Conservation (phyloP, 1,140 invertebrate genomes). For the Lethrus apterus region DNA sequence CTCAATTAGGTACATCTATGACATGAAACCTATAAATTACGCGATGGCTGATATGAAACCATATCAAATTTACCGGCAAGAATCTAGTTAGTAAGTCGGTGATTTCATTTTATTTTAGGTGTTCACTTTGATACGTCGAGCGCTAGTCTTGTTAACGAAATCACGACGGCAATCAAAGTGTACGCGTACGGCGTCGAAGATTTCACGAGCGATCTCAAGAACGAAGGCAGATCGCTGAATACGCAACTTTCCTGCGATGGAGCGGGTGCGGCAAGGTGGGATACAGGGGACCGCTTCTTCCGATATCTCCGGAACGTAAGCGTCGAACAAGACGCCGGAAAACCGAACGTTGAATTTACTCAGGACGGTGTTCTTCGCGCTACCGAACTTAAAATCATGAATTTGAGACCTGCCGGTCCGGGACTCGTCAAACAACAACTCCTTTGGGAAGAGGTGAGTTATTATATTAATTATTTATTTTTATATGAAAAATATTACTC, state of each 20-base stretch:
- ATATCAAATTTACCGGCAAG: too few relatives aligned
- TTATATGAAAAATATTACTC: too few relatives aligned
- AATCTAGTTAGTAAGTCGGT: too few relatives aligned
- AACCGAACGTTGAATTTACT: conserved; percentile 79
- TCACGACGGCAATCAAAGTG: conserved; percentile 82
- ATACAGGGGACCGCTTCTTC: conserved; percentile 64
- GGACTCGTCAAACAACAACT: conserved; percentile 68
- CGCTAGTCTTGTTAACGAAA: too few relatives aligned
- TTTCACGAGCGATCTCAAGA: conserved; percentile 67
- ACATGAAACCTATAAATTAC: too few relatives aligned
- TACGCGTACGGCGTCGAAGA: conserved; percentile 86
- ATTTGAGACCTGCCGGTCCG: conserved; percentile 62
- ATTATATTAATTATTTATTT: conserved; percentile 19
- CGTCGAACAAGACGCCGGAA: conserved; percentile 67
- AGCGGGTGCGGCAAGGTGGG: conserved; percentile 67
- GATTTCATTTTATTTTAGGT: too few relatives aligned
- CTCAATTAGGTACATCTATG: too few relatives aligned
- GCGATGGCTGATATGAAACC: too few relatives aligned
- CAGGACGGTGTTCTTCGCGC: conserved; percentile 79
- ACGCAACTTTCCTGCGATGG: conserved; percentile 77
- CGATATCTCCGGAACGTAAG: conserved; percentile 78
- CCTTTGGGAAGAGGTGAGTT: conserved; percentile 89
- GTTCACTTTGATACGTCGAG: too few relatives aligned
- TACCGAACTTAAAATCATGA: conserved; percentile 88
- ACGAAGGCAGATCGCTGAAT: conserved; percentile 62